A percentile compares a stretch with the other conserved stretches of the same genome.
Evolutionary conservation across 2,888 invertebrate species (phyloP).

Genomic region (Nezara viridula): DNA sequence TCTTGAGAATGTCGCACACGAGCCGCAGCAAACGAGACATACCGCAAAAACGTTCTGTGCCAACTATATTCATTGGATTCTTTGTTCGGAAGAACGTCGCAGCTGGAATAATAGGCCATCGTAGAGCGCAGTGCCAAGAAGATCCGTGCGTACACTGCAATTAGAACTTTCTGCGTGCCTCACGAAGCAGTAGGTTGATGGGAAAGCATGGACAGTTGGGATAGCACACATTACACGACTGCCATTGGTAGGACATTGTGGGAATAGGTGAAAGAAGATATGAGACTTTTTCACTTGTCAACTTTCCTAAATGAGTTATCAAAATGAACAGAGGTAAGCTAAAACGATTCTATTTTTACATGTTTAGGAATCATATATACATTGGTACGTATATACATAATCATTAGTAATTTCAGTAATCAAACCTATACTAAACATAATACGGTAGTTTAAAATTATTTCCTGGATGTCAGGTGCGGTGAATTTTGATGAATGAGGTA

Average conservation of each 20-base stretch:
- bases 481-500: no score
- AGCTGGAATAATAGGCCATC: background rate
- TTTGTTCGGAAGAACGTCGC: background rate
- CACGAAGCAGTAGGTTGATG: background rate
- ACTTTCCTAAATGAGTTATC: background rate
- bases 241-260: background rate
- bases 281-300: background rate
- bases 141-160: constrained; percentile 5
- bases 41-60: background rate
- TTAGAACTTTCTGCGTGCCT: constrained; percentile 5
- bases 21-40: background rate
- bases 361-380: no score
- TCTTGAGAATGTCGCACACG: background rate
- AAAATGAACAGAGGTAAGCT: no score
- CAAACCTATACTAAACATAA: no score
- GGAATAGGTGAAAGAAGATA: background rate
- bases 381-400: no score
- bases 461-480: no score
- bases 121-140: background rate
- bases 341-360: no score
- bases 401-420: no score
- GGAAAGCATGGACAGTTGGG: background rate
- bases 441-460: no score
- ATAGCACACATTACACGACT: background rate
- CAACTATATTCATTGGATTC: background rate